Evolutionary conservation across 2,113 vertebrate genomes (phyloP), one percentile per base, ranked within the genome.

Genomic region (Mesoclemmys tuberculata): DNA sequence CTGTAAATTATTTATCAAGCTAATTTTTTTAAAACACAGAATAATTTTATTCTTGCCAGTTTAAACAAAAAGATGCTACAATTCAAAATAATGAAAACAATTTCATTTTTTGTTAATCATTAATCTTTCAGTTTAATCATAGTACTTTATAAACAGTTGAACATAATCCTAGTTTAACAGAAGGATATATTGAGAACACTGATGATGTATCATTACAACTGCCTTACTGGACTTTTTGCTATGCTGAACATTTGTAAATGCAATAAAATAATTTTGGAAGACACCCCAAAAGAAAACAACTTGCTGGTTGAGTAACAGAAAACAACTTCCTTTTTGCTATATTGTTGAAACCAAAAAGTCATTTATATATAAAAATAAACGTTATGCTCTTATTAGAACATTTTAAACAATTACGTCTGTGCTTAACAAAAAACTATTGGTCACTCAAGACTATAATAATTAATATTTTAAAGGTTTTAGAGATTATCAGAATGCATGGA

Each of bases 231-330:
- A 95, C 92, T 90, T 96, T 97, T 97, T 87, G 92, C 89, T 96
- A 98, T 94, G 97, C 96, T 96, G 97, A 98, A 97, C 94, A 96
- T 96, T 64, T 95, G 96, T 96, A 96, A 98, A 98, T 95, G 97
- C 95, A 94, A 87, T 95, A 88, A 94, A 95, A 89, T 85, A 90
- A 96, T 98, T 95, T 94, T 95, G 97, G 97, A 98, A 96, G 96
- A 98, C 93, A 97, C 88, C 95, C 97, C 97, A 97, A 97, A 98
- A 98, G 96, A 98, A 98, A 98, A 98, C 98, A 99, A 99, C 99
- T 99, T 99, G 99, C 99, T 99, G 99, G 99, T 99, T 99, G 98
- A 99, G 98, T 98, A 99, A 98, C 98, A 98, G 94, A 97, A 96
- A 93, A 95, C 74, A 98, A 98, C 87, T 92, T 98, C 96, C 92